These are phyloP conservation scores for Lasioglossum albipes DNA, from an alignment of 1,140 invertebrate genomes.

Conservation along the genomic window DNA sequence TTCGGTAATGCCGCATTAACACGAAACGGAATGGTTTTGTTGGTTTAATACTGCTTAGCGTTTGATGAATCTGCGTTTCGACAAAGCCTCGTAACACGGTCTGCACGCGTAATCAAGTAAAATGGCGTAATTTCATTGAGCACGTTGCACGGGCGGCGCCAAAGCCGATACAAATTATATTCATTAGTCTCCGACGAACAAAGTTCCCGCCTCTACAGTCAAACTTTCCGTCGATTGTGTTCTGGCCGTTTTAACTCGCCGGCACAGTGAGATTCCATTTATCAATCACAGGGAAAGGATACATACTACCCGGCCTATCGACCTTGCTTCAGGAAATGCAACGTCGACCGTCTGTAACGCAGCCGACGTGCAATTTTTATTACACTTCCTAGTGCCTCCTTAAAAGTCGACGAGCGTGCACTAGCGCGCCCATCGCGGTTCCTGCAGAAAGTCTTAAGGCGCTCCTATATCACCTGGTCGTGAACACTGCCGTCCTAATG, in stretches of 20 bases:
- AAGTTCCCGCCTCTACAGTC: no score
- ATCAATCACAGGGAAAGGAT: background rate
- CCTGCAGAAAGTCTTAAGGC: background rate
- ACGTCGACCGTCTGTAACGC: background rate
- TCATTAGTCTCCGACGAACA: no score
- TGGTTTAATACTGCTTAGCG: background rate
- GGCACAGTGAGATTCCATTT: background rate
- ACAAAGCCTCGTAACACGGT: background rate
- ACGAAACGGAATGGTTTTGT: background rate
- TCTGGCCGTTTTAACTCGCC: no score
- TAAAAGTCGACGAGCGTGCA: constrained; percentile 23
- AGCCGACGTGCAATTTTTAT: constrained; percentile 23
- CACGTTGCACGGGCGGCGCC: no score
- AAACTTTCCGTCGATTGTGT: no score
- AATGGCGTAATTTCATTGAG: no score
- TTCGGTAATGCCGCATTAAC: background rate
- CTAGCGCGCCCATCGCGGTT: background rate
- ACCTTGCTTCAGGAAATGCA: background rate
- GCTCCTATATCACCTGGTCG: background rate
- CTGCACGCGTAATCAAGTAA: no score
- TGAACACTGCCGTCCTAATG: background rate
- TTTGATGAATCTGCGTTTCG: background rate
- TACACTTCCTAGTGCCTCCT: constrained; percentile 1
- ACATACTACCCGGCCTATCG: no score
- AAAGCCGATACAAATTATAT: no score